phyloP scores from a whole-genome alignment of 2,797 vertebrate species.

The Melanitta fusca region DNA sequence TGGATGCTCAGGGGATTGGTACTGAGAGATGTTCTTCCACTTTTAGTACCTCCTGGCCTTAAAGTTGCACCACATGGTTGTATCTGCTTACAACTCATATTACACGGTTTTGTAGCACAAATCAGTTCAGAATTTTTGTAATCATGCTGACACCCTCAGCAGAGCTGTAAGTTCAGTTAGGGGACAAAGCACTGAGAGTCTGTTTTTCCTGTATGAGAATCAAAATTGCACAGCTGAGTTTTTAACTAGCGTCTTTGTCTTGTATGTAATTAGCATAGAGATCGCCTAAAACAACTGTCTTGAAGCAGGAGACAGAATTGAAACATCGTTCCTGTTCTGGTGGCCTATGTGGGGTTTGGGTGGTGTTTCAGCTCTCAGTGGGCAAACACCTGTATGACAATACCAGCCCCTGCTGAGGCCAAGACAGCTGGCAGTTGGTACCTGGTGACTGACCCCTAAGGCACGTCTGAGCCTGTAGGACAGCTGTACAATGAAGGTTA shows the following conservation, averaged over 20 bases:
- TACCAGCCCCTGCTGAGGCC: background rate
- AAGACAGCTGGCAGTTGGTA: background rate
- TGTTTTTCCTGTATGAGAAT: background rate
- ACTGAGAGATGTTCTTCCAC: background rate
- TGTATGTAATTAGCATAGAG: background rate
- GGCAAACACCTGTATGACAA: background rate
- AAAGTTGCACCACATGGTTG: background rate
- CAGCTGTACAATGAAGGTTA: background rate
- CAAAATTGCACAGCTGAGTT: background rate
- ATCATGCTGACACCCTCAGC: background rate
- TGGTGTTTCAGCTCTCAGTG: background rate
- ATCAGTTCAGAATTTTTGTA: background rate
- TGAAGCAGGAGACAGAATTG: background rate
- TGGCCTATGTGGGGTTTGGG: background rate
- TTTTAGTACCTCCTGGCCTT: background rate
- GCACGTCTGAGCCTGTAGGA: background rate
- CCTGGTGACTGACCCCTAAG: background rate
- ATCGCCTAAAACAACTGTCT: background rate
- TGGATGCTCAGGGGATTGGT: background rate
- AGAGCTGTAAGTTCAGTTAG: background rate
- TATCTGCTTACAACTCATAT: background rate
- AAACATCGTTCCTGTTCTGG: accelerated
- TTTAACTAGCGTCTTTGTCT: background rate
- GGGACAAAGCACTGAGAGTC: background rate
- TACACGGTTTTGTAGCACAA: background rate